Evolutionary conservation across 2,113 vertebrate species (phyloP).

Genomic region (Pelodiscus sinensis): DNA sequence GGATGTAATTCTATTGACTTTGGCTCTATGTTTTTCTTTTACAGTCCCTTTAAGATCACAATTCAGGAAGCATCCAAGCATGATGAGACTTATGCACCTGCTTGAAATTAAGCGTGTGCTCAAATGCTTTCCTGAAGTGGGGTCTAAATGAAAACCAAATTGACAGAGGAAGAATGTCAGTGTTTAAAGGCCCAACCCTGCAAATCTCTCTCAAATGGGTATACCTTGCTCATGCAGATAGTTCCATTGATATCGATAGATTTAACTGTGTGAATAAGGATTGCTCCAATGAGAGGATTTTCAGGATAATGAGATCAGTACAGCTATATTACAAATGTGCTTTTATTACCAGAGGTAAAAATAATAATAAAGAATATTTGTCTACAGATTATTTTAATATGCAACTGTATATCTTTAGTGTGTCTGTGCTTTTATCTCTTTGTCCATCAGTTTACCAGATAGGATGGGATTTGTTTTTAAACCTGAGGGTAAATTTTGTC

Average conservation of each 20-base stretch:
- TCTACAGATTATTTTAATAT: slow-evolving; percentile 48
- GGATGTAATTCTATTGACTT: not conserved
- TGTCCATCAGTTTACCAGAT: slow-evolving; percentile 50
- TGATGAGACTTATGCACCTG: not conserved
- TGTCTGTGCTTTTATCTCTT: slow-evolving; percentile 25
- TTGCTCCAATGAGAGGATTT: not conserved
- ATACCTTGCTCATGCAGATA: not conserved
- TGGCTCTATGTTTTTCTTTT: fast-evolving
- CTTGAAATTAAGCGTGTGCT: not conserved
- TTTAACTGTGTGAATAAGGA: not conserved
- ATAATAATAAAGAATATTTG: not conserved
- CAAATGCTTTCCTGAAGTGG: not conserved
- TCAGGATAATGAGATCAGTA: slow-evolving; percentile 43
- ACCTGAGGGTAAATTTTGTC: slow-evolving; percentile 64
- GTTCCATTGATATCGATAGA: slow-evolving; percentile 26
- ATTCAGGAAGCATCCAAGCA: not conserved
- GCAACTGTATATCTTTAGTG: slow-evolving; percentile 21
- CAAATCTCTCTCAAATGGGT: not conserved
- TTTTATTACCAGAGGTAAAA: slow-evolving; percentile 34
- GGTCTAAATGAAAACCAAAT: not conserved
- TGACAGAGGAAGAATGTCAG: not conserved
- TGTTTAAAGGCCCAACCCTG: not conserved
- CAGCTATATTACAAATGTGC: fast-evolving
- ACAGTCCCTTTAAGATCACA: not conserved
- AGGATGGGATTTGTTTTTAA: slow-evolving; percentile 59